Percentiles rank a stretch among this genome's conserved stretches.
phyloP scores from a whole-genome alignment of 2,888 invertebrate species.

The Kuschelorhynchus macadamiae region DNA sequence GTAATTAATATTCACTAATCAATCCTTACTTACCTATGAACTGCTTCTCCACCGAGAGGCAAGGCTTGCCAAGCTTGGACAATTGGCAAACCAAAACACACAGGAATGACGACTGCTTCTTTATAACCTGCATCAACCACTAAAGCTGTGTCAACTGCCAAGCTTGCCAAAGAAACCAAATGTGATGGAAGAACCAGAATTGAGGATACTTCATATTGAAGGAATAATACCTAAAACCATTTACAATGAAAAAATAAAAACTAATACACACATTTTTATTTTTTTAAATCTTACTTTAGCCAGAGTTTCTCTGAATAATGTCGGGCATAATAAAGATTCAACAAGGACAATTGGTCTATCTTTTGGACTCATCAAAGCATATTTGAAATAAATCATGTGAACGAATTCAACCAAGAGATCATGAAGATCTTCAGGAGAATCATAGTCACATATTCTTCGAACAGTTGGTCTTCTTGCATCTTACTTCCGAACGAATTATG shows the following conservation, averaged over 20 bases:
- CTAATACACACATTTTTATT: too few relatives aligned
- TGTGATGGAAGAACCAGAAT: constrained; percentile 83
- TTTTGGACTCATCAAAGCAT: constrained; percentile 92
- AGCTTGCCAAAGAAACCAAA: constrained; percentile 84
- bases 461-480: constrained; percentile 76
- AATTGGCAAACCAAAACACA: constrained; percentile 90
- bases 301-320: constrained; percentile 86
- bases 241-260: constrained; percentile 7
- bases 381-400: constrained; percentile 90
- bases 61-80: constrained; percentile 87
- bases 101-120: constrained; percentile 86
- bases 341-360: constrained; percentile 92
- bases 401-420: constrained; percentile 90
- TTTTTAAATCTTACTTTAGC: constrained; percentile 77
- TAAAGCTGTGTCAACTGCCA: constrained; percentile 86
- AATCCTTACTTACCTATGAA: constrained; percentile 77
- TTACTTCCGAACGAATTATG: constrained; percentile 86
- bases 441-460: constrained; percentile 77
- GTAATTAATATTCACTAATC: too few relatives aligned
- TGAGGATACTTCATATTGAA: constrained; percentile 87
- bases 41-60: constrained; percentile 81
- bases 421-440: constrained; percentile 78
- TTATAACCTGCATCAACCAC: constrained; percentile 91
- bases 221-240: constrained; percentile 74
- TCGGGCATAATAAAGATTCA: constrained; percentile 89